A percentile compares a stretch with the other conserved stretches of the same genome.
These are phyloP conservation scores for Myanophis thanlyinensis DNA, from an alignment of 2,113 vertebrate genomes.

Conservation along the genomic window DNA sequence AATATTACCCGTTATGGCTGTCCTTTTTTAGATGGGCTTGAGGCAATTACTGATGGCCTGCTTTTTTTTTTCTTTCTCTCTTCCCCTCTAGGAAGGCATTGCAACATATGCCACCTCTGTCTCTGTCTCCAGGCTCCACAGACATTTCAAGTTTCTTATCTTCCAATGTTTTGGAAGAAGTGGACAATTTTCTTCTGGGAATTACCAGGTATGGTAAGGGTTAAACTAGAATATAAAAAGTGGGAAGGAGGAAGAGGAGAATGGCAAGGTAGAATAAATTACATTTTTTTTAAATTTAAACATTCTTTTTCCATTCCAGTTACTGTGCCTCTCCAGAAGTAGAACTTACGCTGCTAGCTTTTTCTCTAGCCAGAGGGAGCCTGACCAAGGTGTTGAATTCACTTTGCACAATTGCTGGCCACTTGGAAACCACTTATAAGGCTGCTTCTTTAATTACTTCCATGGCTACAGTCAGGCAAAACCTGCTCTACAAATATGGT, in stretches of 20 bases:
- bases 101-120: constrained; percentile 93
- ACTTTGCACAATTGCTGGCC: constrained; percentile 83
- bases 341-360: constrained; percentile 90
- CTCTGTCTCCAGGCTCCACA: constrained; percentile 85
- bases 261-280: constrained; percentile 37
- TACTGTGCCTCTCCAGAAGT: constrained; percentile 89
- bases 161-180: constrained; percentile 91
- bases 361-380: constrained; percentile 92
- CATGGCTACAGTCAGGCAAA: constrained; percentile 88
- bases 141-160: constrained; percentile 95
- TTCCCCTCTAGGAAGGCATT: constrained; percentile 84
- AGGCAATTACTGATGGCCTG: background rate
- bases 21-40: background rate
- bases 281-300: background rate
- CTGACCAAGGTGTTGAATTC: constrained; percentile 90
- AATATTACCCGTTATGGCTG: background rate
- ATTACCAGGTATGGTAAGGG: constrained; percentile 79
- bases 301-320: constrained; percentile 61
- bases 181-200: constrained; percentile 94
- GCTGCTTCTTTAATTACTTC: constrained; percentile 86
- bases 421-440: constrained; percentile 80
- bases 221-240: background rate
- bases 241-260: background rate
- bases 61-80: background rate
- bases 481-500: constrained; percentile 92